Evolutionary conservation across 2,888 invertebrate species (phyloP).

Genomic region (Podotricha telesiphe): DNA sequence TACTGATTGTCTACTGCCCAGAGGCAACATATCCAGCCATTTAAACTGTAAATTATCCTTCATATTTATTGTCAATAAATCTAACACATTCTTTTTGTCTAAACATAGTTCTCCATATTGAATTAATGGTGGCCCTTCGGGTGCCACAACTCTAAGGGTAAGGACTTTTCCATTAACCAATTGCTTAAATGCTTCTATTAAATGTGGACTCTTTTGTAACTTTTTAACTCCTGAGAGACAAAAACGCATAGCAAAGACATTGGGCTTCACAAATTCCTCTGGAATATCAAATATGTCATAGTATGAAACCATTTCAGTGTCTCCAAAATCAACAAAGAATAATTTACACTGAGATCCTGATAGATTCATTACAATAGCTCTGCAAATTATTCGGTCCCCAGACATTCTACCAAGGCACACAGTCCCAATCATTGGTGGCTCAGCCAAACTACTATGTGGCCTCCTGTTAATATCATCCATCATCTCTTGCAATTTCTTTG

Average conservation of each 20-base stretch:
- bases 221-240: slow-evolving; percentile 88
- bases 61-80: slow-evolving; percentile 76
- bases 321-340: slow-evolving; percentile 92
- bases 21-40: slow-evolving; percentile 65
- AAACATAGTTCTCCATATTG: slow-evolving; percentile 89
- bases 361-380: slow-evolving; percentile 90
- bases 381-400: slow-evolving; percentile 87
- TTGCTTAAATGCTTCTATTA: slow-evolving; percentile 88
- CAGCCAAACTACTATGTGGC: slow-evolving; percentile 84
- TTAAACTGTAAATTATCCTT: slow-evolving; percentile 73
- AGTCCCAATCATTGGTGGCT: slow-evolving; percentile 89
- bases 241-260: slow-evolving; percentile 90
- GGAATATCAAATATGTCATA: slow-evolving; percentile 90
- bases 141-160: slow-evolving; percentile 86
- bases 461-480: slow-evolving; percentile 89
- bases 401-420: slow-evolving; percentile 90
- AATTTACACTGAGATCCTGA: slow-evolving; percentile 89
- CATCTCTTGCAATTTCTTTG: slow-evolving; percentile 85
- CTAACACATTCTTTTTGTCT: slow-evolving; percentile 83
- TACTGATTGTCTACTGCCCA: slow-evolving; percentile 74
- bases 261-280: slow-evolving; percentile 86
- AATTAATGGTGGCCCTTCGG: slow-evolving; percentile 88
- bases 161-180: slow-evolving; percentile 86
- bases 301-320: slow-evolving; percentile 88
- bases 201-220: slow-evolving; percentile 80